Conservation (phyloP, 2,888 invertebrate genomes). For the Nezara viridula region DNA sequence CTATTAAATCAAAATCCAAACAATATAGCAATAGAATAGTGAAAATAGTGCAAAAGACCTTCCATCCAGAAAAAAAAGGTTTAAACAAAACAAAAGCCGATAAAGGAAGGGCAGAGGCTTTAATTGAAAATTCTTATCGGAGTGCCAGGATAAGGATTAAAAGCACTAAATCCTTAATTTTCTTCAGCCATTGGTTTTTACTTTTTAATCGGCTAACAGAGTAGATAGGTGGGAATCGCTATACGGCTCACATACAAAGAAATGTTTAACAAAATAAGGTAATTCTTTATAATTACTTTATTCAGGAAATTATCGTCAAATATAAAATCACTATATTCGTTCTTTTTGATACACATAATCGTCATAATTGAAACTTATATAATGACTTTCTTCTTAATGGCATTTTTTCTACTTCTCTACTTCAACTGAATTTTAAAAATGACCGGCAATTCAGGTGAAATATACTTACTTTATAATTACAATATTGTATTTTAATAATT, state of each 20-base stretch:
- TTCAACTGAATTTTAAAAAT: too few species aligned
- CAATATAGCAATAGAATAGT: neutral
- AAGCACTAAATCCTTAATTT: constrained; percentile 25
- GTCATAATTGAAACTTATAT: too few species aligned
- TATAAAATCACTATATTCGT: too few species aligned
- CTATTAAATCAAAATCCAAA: too few species aligned
- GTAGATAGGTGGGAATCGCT: neutral
- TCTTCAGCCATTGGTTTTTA: neutral
- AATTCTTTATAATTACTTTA: too few species aligned
- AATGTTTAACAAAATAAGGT: neutral
- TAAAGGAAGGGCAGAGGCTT: neutral
- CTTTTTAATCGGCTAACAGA: neutral
- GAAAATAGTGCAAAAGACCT: neutral
- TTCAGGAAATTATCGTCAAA: too few species aligned
- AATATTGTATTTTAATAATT: too few species aligned
- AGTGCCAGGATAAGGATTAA: constrained; percentile 2
- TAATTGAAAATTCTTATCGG: constrained; percentile 36
- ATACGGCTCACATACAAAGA: neutral
- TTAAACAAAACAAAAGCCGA: neutral
- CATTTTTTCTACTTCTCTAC: too few species aligned
- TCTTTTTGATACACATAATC: too few species aligned
- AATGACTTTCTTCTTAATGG: too few species aligned
- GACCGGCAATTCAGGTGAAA: too few species aligned
- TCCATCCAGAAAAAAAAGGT: neutral
- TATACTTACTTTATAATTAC: too few species aligned